Evolutionary conservation across 2,113 vertebrate species (phyloP).

Genomic region (Poicephalus gulielmi): DNA sequence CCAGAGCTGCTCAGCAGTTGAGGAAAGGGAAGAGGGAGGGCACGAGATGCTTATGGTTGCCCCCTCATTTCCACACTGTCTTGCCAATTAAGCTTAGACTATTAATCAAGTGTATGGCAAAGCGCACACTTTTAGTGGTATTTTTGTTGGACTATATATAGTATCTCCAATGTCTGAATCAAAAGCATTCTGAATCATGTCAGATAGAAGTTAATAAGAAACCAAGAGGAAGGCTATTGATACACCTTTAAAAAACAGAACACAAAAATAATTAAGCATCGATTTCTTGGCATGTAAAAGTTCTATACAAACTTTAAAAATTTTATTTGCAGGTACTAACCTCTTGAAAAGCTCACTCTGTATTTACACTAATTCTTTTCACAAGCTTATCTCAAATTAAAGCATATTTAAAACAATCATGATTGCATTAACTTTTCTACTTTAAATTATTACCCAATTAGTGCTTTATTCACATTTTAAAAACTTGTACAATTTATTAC

Average conservation of each 20-base stretch:
- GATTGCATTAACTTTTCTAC: slow-evolving; percentile 70
- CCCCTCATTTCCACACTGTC: neutral
- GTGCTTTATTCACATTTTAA: slow-evolving; percentile 79
- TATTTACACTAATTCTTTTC: slow-evolving; percentile 69
- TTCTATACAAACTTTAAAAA: slow-evolving; percentile 70
- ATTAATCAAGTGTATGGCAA: neutral
- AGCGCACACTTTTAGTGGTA: neutral
- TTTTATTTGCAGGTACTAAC: slow-evolving; percentile 71
- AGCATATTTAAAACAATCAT: slow-evolving; percentile 73
- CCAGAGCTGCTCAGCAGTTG: neutral
- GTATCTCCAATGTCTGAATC: neutral
- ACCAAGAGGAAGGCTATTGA: slow-evolving; percentile 15
- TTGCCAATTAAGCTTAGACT: neutral
- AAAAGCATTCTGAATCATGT: neutral
- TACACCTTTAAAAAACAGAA: slow-evolving; percentile 29
- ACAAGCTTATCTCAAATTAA: slow-evolving; percentile 64
- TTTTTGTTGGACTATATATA: neutral
- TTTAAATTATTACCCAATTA: slow-evolving; percentile 80
- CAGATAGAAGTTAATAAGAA: neutral
- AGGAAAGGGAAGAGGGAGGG: neutral
- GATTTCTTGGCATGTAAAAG: slow-evolving; percentile 61
- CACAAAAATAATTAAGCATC: slow-evolving; percentile 63
- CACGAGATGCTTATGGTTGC: neutral
- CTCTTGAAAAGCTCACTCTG: slow-evolving; percentile 65
- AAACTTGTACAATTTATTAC: slow-evolving; percentile 79